Percentiles rank a stretch among this genome's conserved stretches.
Evolutionary conservation across 1,140 invertebrate species (phyloP).

Genomic region (Pseudobourletiella spinata): DNA sequence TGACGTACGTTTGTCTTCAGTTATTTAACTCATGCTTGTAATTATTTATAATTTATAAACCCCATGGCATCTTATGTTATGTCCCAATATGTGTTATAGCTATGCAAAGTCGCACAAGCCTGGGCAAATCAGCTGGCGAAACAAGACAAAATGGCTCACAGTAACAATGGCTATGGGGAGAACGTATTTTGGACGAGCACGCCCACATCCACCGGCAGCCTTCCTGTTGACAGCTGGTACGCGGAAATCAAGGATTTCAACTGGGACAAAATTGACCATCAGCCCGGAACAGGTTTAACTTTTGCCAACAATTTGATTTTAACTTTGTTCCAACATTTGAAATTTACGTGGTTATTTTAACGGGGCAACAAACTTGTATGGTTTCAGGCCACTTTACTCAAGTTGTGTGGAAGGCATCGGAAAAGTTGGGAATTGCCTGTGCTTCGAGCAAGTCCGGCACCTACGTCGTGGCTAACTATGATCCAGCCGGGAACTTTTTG

Average conservation of each 20-base stretch:
- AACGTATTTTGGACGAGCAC: constrained; percentile 29
- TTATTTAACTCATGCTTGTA: background rate
- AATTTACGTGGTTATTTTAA: background rate
- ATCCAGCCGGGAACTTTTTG: constrained; percentile 73
- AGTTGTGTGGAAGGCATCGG: constrained; percentile 63
- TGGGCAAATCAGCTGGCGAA: constrained; percentile 47
- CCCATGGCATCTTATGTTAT: background rate
- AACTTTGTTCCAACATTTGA: background rate
- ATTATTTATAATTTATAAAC: background rate
- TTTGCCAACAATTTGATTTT: constrained; percentile 21
- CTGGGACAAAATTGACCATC: constrained; percentile 14
- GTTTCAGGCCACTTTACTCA: constrained; percentile 59
- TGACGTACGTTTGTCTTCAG: constrained; percentile 50
- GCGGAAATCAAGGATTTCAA: constrained; percentile 44
- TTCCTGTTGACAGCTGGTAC: constrained; percentile 67
- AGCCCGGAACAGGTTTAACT: constrained; percentile 38
- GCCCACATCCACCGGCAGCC: constrained; percentile 46
- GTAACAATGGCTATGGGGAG: constrained; percentile 35
- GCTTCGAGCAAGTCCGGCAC: constrained; percentile 50
- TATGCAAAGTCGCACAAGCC: constrained; percentile 41
- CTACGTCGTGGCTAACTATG: constrained; percentile 58
- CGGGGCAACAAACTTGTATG: background rate
- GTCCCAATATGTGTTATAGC: constrained; percentile 24
- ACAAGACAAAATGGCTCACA: constrained; percentile 43
- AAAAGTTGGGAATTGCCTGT: constrained; percentile 62